Conservation (phyloP, 2,888 invertebrate species). For the Desoria tigrina region DNA sequence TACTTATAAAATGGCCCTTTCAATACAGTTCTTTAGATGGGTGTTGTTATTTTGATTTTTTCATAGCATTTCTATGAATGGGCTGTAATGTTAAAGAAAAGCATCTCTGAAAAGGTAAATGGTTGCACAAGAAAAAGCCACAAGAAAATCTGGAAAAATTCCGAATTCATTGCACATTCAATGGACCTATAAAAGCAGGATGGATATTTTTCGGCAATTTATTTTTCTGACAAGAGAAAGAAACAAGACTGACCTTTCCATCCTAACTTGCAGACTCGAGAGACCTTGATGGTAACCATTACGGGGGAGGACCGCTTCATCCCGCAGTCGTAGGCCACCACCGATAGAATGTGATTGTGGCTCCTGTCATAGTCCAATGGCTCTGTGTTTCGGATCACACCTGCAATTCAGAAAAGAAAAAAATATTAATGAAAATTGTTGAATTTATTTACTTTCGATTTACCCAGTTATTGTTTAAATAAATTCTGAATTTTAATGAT, state of each 20-base stretch:
- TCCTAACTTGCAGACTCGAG: slow-evolving; percentile 74
- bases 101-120: no score
- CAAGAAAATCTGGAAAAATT: no score
- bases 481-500: slow-evolving; percentile 17
- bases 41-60: no score
- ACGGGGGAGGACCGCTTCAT: slow-evolving; percentile 91
- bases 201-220: no score
- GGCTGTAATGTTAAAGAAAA: no score
- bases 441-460: background rate
- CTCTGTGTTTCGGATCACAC: slow-evolving; percentile 89
- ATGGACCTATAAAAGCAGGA: no score
- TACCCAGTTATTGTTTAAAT: background rate
- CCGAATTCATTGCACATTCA: no score
- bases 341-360: slow-evolving; percentile 93
- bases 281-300: slow-evolving; percentile 93
- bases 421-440: background rate
- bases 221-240: no score
- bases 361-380: slow-evolving; percentile 87
- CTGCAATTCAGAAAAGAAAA: slow-evolving; percentile 56
- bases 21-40: no score
- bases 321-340: slow-evolving; percentile 96
- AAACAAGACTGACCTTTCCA: slow-evolving; percentile 72
- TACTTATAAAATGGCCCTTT: no score
- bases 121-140: no score
- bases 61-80: no score